Evolutionary conservation across 1,140 invertebrate genomes (phyloP).

Genomic region (Drosophila bipectinata): DNA sequence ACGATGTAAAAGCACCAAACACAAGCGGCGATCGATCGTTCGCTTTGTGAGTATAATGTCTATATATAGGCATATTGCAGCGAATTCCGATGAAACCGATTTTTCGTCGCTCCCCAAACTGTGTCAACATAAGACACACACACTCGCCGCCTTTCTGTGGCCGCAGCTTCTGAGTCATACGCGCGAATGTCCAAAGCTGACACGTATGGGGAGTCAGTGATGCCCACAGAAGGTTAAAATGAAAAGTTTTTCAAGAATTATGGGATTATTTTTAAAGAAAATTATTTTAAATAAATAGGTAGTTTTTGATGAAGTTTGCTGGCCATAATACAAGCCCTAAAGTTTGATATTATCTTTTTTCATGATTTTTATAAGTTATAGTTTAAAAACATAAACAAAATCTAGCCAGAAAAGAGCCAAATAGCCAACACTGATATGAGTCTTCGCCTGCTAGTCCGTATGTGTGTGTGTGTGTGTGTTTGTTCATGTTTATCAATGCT

Average conservation of each 20-base stretch:
- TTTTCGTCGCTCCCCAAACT: slow-evolving; percentile 54
- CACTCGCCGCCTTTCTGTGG: not conserved
- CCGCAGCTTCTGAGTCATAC: slow-evolving; percentile 36
- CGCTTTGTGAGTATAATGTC: slow-evolving; percentile 36
- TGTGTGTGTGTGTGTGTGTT: slow-evolving; percentile 3
- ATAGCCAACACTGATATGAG: not conserved
- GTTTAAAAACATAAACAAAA: too few relatives aligned
- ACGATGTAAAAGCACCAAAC: not conserved
- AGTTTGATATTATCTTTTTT: too few relatives aligned
- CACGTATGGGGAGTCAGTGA: slow-evolving; percentile 32
- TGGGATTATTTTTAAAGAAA: too few relatives aligned
- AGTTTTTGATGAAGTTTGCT: too few relatives aligned
- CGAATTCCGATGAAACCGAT: slow-evolving; percentile 48
- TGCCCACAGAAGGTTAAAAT: not conserved
- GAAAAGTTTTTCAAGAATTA: not conserved
- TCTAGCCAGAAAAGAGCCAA: not conserved
- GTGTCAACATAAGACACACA: slow-evolving; percentile 48
- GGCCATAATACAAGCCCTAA: too few relatives aligned
- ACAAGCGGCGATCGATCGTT: slow-evolving; percentile 1
- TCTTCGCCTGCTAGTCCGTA: not conserved
- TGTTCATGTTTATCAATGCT: slow-evolving; percentile 53
- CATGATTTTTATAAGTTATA: too few relatives aligned
- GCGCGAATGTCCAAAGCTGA: slow-evolving; percentile 21
- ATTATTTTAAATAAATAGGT: not conserved
- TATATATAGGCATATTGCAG: slow-evolving; percentile 64